These are phyloP conservation scores for Dascyllus trimaculatus DNA, from an alignment of 2,113 vertebrate genomes.

Conservation along the genomic window DNA sequence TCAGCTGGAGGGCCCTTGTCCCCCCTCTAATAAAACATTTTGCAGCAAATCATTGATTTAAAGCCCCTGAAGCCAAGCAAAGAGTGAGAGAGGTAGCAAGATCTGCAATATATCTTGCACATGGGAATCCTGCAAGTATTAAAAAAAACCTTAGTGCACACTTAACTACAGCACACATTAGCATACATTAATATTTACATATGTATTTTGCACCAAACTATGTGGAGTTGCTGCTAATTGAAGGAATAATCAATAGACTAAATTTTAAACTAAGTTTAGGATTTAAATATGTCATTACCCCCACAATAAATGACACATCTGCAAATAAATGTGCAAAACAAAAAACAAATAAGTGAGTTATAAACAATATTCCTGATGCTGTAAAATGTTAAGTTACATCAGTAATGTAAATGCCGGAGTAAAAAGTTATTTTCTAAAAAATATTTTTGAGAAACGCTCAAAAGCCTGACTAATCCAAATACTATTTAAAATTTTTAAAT, in stretches of 20 bases:
- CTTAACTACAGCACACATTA: not conserved
- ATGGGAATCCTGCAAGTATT: not conserved
- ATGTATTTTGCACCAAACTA: not conserved
- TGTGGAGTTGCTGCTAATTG: constrained; percentile 1
- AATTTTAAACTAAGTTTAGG: not conserved
- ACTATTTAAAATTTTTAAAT: not conserved
- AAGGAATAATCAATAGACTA: not conserved
- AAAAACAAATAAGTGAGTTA: not conserved
- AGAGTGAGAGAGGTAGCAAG: constrained; percentile 83
- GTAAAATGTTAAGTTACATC: not conserved
- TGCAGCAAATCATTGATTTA: constrained; percentile 97
- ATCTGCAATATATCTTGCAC: constrained; percentile 24
- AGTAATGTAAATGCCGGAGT: not conserved
- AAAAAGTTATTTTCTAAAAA: not conserved
- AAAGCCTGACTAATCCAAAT: not conserved
- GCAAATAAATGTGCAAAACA: not conserved
- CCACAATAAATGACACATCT: not conserved
- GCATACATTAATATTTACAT: not conserved
- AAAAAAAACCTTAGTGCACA: not conserved
- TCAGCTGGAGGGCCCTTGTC: constrained; percentile 95
- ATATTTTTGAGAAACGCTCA: not conserved
- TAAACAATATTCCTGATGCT: not conserved
- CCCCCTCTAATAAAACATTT: constrained; percentile 98
- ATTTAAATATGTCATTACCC: constrained; percentile 1
- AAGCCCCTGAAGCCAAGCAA: constrained; percentile 83